phyloP scores from a whole-genome alignment of 1,140 invertebrate genomes.

The Cotesia glomerata region DNA sequence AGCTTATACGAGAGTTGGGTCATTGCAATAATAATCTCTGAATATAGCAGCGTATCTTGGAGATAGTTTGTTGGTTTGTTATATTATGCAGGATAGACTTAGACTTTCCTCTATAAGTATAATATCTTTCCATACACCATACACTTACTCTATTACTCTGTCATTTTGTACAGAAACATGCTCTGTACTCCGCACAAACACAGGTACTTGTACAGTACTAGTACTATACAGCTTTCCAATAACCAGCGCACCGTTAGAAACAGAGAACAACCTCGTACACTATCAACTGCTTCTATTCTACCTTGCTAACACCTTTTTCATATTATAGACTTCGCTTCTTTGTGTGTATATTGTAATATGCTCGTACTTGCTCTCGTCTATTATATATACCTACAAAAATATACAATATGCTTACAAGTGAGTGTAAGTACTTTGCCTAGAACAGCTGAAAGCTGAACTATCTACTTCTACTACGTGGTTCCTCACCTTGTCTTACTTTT shows the following conservation, averaged over 20 bases:
- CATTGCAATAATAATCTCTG: slow-evolving; percentile 13
- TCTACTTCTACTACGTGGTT: neutral
- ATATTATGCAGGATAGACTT: no score
- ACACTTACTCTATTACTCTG: no score
- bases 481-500: no score
- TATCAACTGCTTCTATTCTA: neutral
- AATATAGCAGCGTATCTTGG: neutral
- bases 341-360: neutral
- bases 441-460: neutral
- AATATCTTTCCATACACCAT: neutral
- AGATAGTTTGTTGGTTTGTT: neutral
- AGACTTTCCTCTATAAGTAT: no score
- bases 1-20: neutral
- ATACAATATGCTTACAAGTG: neutral
- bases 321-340: neutral
- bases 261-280: slow-evolving; percentile 13
- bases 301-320: neutral
- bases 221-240: slow-evolving; percentile 17
- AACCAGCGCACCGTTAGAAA: slow-evolving; percentile 15
- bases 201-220: neutral
- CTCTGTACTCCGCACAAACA: neutral
- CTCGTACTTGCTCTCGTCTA: neutral
- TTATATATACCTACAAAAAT: neutral
- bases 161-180: no score
- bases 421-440: no score